phyloP scores from a whole-genome alignment of 2,888 invertebrate species.

The Onchidella celtica region DNA sequence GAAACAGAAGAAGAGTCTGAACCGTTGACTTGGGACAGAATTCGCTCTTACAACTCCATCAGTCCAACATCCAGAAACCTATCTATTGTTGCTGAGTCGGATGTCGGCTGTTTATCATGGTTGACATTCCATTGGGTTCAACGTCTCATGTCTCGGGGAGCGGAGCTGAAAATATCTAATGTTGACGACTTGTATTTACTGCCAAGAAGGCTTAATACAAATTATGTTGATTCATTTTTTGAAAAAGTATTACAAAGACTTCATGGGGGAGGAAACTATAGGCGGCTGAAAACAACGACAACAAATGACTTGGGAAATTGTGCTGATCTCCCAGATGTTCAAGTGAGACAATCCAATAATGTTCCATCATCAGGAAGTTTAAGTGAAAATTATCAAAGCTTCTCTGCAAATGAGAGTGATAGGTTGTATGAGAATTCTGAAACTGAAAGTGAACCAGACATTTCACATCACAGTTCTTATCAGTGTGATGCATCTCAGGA shows the following conservation, averaged over 20 bases:
- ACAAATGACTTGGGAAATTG: background rate
- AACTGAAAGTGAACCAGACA: background rate
- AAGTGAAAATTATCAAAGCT: background rate
- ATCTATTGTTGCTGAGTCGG: slow-evolving; percentile 84
- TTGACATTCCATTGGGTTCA: slow-evolving; percentile 94
- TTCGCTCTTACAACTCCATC: slow-evolving; percentile 52
- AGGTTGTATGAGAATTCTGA: background rate
- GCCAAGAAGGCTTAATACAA: slow-evolving; percentile 71
- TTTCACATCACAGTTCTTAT: background rate
- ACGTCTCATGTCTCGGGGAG: slow-evolving; percentile 85
- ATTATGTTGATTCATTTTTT: slow-evolving; percentile 66
- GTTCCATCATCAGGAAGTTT: background rate
- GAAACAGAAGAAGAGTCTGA: slow-evolving; percentile 63
- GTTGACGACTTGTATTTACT: slow-evolving; percentile 77
- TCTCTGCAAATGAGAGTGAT: background rate
- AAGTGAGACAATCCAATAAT: too few species aligned
- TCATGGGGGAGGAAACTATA: background rate
- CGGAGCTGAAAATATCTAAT: slow-evolving; percentile 82
- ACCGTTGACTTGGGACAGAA: slow-evolving; percentile 56
- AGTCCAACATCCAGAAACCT: background rate
- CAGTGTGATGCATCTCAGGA: background rate
- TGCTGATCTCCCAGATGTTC: background rate
- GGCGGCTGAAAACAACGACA: background rate
- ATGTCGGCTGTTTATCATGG: slow-evolving; percentile 86
- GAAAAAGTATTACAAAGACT: slow-evolving; percentile 51